phyloP scores from a whole-genome alignment of 2,888 invertebrate species.

The Danaus chrysippus region DNA sequence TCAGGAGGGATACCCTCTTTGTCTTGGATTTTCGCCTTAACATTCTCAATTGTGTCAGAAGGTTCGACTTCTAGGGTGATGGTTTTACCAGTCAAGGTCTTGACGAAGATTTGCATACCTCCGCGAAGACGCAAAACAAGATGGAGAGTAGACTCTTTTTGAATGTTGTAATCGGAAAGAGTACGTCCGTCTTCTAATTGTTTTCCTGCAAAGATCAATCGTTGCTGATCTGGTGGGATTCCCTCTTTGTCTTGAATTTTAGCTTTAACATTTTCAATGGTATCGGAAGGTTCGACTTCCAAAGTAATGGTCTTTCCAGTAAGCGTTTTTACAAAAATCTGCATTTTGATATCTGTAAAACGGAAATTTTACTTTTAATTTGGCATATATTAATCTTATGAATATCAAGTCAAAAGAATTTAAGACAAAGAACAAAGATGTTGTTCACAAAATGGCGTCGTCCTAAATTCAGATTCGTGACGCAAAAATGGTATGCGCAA shows the following conservation, averaged over 20 bases:
- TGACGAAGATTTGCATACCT: conserved; percentile 56
- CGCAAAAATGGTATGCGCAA: conserved; percentile 30
- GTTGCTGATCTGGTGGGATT: conserved; percentile 86
- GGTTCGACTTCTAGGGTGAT: conserved; percentile 59
- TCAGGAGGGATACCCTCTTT: conserved; percentile 64
- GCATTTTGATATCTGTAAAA: conserved; percentile 36
- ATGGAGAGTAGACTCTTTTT: conserved; percentile 42
- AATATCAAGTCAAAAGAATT: conserved; percentile 10
- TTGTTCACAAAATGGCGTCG: conserved; percentile 71
- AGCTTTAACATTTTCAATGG: conserved; percentile 93
- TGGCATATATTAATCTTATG: conserved; percentile 8
- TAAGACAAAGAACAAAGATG: conserved; percentile 61
- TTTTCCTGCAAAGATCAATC: conserved; percentile 43
- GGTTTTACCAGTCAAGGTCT: conserved; percentile 52
- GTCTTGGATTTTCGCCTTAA: conserved; percentile 62
- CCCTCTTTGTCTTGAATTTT: conserved; percentile 92
- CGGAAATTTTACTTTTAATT: conserved; percentile 15
- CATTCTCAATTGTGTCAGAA: conserved; percentile 61
- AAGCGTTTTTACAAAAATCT: conserved; percentile 58
- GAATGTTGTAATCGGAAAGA: conserved; percentile 42
- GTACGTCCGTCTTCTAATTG: conserved; percentile 43
- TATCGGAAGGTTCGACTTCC: conserved; percentile 91
- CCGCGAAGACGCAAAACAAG: conserved; percentile 41
- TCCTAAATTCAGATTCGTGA: conserved; percentile 20
- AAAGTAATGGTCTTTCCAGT: conserved; percentile 93